These are phyloP conservation scores for Galaxea fascicularis DNA, from an alignment of 92 coral and sea anemone species.

Conservation along the genomic window DNA sequence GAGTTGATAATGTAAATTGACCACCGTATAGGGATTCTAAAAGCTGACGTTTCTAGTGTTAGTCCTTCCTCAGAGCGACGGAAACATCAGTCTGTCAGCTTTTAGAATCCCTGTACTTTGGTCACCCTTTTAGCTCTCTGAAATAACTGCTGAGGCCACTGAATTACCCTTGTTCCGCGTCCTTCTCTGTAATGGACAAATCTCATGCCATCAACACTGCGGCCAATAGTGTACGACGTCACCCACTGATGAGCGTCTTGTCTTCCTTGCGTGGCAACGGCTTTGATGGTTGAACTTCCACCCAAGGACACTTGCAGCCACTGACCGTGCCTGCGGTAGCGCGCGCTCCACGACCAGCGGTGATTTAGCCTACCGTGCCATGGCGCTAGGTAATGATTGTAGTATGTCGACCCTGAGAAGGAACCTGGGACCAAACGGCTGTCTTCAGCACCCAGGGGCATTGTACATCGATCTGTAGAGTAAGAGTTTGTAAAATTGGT, in stretches of 20 bases:
- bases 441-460: conserved; percentile 86
- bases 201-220: conserved; percentile 36
- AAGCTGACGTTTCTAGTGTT: too few relatives aligned
- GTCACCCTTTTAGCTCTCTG: too few relatives aligned
- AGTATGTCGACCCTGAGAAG: conserved; percentile 64
- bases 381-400: conserved; percentile 62
- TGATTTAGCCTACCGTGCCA: conserved; percentile 73
- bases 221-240: conserved; percentile 25
- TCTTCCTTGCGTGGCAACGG: conserved; percentile 48
- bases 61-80: too few relatives aligned
- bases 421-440: conserved; percentile 68
- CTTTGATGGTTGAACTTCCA: conserved; percentile 46
- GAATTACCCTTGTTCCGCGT: conserved; percentile 37
- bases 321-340: conserved; percentile 47
- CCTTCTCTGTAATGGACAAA: conserved; percentile 28
- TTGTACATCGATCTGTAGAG: conserved; percentile 65
- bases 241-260: conserved; percentile 54
- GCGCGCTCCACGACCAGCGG: conserved; percentile 66
- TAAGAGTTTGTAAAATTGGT: background rate
- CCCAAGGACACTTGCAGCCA: conserved; percentile 65
- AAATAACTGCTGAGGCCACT: background rate
- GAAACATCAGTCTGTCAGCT: too few relatives aligned
- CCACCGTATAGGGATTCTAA: too few relatives aligned
- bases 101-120: too few relatives aligned
- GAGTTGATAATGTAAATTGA: too few relatives aligned